Evolutionary conservation across 2,888 invertebrate genomes (phyloP), one percentile per base, ranked within the genome.

Genomic region (Noctua janthina): DNA sequence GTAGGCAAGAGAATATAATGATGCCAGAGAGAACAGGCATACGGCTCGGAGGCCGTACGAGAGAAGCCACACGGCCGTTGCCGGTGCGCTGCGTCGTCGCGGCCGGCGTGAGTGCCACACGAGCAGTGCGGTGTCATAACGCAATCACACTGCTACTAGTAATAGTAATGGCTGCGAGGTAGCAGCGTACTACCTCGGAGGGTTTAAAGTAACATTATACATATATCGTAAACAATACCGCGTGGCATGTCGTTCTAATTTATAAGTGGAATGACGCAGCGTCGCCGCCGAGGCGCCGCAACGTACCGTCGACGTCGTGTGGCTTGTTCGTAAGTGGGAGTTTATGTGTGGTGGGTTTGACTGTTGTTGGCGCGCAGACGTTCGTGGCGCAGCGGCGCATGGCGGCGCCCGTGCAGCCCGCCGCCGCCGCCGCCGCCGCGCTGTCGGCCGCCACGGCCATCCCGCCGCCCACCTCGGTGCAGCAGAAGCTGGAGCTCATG

Each of bases 361-460:
- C 10, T 6, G 62, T 29, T 29, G 6, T 6, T 15, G 5, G 10
- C 1, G 5, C 10, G 75, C 93, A 96, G 96, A 95, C 96, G 91
- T 96, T 96, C 86, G 96, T 96, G 92, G 96, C 96, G 88, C 96
- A 91, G 95, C 97, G 93, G 66, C 97, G 94, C 90, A 96, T 96
- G 91, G 93, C 96, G 88, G 96, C 96, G 86, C 96, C 96, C 20
- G 96, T 97, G 93, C 96, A 96, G 94, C 96, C 96, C 2, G 96
- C 96, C 64, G 96, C 96, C 78, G 96, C 96, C 51, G 96, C 96
- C 75, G 96, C 96, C 62, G 96, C 96, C 51, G 96, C 96, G 90
- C 95, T 97, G 87, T 96, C 96, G 54, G 96, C 96, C 72, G 96
- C 96, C 93, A 95, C 95, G 51, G 96, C 96, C 93, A 96, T 97